phyloP scores from a whole-genome alignment of 37 sponge, comb jelly and placozoan genomes.

The Halisarca cf. caerulea region DNA sequence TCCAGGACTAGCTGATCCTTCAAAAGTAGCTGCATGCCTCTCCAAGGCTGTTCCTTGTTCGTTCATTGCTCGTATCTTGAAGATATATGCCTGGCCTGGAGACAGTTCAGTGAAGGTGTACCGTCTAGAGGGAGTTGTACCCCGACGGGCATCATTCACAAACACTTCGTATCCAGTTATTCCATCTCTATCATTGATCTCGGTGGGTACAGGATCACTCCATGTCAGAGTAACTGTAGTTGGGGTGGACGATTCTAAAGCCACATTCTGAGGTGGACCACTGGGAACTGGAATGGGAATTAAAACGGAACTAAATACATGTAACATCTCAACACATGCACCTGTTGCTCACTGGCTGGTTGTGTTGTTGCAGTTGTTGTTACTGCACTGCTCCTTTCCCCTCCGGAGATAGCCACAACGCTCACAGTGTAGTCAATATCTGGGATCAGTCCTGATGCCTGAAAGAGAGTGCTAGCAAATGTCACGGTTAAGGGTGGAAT shows the following conservation, averaged over 20 bases:
- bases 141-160: too few species aligned
- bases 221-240: conserved; percentile 19
- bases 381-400: background rate
- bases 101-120: background rate
- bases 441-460: background rate
- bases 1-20: background rate
- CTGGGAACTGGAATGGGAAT: conserved; percentile 18
- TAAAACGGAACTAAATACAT: too few species aligned
- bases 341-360: background rate
- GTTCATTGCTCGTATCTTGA: conserved; percentile 3
- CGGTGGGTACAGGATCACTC: background rate
- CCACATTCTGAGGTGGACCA: conserved; percentile 6
- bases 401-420: background rate
- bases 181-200: conserved; percentile 26
- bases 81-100: background rate
- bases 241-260: background rate
- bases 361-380: background rate
- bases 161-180: background rate
- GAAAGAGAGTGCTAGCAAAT: background rate
- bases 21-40: background rate
- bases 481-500: background rate
- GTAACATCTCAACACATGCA: too few species aligned
- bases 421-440: conserved; percentile 10
- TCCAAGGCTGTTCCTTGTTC: conserved; percentile 6
- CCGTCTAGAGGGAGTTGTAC: background rate